Evolutionary conservation across 2,113 vertebrate species (phyloP), one percentile per base, ranked within the genome.

Genomic region (Bagarius yarrelli): DNA sequence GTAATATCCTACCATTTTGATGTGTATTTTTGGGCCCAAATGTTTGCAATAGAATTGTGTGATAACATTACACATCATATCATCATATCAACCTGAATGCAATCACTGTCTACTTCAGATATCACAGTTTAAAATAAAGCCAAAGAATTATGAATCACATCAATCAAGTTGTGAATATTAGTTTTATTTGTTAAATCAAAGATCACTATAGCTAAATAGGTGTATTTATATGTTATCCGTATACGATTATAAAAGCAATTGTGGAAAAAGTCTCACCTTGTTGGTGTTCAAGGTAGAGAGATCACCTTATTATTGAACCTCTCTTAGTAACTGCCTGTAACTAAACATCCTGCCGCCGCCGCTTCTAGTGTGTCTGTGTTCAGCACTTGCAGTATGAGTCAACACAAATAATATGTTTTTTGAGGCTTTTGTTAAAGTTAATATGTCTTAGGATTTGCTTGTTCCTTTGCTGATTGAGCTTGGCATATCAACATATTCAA

Each of bases 381-480:
- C 44, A 47, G 44, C 44, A 4, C 36, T 40, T 40, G 36, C 36
- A 40, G 36, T 40, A 47, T 47, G 44, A 47, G 44, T 47, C 36
- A 40, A 40, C 36, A 40, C 36, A 40, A 3, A 3, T 40, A 40
- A 40, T 40, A 69, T 69, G n/a, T 14, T 79, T 69, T 69, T 34
- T 59, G 64, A 57, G n/a, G 34, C 64, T 57, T 47, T 66, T 18
- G 44, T 14, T 40, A 4, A 40, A 36, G 53, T 40, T 44, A 19
- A 70, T 57, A 40, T 67, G 18, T 34, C 34, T 69, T 57, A 55
- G 13, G 23, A 27, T 59, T 18, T 56, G n/a, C 60, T 71, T 72
- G 11, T 40, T 80, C 27, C 60, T 60, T 55, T 80, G 18, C 61
- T 55, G n/a, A 66, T 32, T 55, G 21, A 78, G 15, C n/a, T 77